Evolutionary conservation across 64 coral and sea anemone species (phyloP), one percentile per base, ranked within the genome.

Genomic region (Montipora foliosa): DNA sequence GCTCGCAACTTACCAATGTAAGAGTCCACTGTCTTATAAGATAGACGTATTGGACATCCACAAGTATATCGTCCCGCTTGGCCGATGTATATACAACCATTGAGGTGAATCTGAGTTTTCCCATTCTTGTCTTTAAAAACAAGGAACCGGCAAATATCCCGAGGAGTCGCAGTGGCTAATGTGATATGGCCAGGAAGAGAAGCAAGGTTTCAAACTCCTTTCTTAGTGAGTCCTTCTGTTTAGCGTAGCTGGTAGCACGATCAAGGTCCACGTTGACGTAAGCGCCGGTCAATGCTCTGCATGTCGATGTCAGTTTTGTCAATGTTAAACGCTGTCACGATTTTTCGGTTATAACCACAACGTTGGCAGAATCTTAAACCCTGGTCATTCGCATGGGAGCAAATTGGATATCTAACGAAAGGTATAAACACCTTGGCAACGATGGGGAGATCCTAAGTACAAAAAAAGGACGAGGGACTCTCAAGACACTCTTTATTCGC

Each of bases 41-140:
- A 29, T 29, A 29, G 29, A 29, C 37, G 37, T 37, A 37, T 37
- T 1, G 37, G 37, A 37, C 37, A 37, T 37, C 37, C 37, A 37
- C 37, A 37, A 37, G 37, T 37, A 37, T 37, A 37, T 37, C 37
- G 37, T 37, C 37, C 37, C 37, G 37, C 37, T 37, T 37, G 37
- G 1, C 37, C 1, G 37, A 37, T 37, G 37, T 2, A 37, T 37
- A 1, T 37, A 37, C 37, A 37, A 0, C 37, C 37, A 37, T 37
- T 2, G 37, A 0, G 37, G 37, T 37, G 1, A 37, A 37, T 37
- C 37, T 37, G 37, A 37, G 37, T 88, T 75, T 88, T 88, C 0
- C 86, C 86, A 51, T 88, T 2, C 24, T 17, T 88, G 86, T 88
- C 86, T 76, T 88, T 88, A 75, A 76, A 88, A 52, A 88, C 47